Percentiles rank a stretch among this genome's conserved stretches.
phyloP scores from a whole-genome alignment of 2,888 invertebrate species.

The Crioceris asparagi region DNA sequence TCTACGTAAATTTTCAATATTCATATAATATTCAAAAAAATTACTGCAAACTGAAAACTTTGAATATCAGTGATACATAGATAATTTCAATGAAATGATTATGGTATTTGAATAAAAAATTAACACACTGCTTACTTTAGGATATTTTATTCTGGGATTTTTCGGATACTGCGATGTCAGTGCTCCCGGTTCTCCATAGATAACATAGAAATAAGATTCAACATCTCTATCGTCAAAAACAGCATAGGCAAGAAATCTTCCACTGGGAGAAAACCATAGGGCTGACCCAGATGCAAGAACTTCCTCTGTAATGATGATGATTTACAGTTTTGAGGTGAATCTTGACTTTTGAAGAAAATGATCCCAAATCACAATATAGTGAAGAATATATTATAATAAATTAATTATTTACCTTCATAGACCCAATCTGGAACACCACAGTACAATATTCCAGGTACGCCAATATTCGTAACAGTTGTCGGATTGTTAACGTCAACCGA shows the following conservation, averaged over 20 bases:
- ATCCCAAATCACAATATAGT: too few species aligned
- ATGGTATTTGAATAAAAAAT: too few species aligned
- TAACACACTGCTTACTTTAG: slow-evolving; percentile 66
- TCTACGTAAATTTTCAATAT: too few species aligned
- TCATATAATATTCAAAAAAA: too few species aligned
- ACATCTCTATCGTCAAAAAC: slow-evolving; percentile 71
- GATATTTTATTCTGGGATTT: slow-evolving; percentile 58
- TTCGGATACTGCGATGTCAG: slow-evolving; percentile 55
- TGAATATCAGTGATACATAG: too few species aligned
- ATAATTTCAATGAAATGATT: too few species aligned
- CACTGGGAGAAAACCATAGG: slow-evolving; percentile 79
- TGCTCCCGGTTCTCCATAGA: slow-evolving; percentile 54
- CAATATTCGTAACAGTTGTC: slow-evolving; percentile 42
- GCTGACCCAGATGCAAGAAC: slow-evolving; percentile 74
- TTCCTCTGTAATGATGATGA: slow-evolving; percentile 87
- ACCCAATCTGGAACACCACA: slow-evolving; percentile 88
- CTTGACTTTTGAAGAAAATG: too few species aligned
- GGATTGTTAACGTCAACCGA: slow-evolving; percentile 23
- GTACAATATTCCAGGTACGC: slow-evolving; percentile 44
- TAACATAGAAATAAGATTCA: slow-evolving; percentile 49
- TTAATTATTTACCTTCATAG: slow-evolving; percentile 60
- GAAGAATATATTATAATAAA: background rate
- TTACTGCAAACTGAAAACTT: too few species aligned
- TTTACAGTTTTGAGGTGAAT: too few species aligned
- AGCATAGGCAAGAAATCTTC: slow-evolving; percentile 66